Evolutionary conservation across 2,797 vertebrate genomes (phyloP).

Genomic region (Pseudochirops corinnae): DNA sequence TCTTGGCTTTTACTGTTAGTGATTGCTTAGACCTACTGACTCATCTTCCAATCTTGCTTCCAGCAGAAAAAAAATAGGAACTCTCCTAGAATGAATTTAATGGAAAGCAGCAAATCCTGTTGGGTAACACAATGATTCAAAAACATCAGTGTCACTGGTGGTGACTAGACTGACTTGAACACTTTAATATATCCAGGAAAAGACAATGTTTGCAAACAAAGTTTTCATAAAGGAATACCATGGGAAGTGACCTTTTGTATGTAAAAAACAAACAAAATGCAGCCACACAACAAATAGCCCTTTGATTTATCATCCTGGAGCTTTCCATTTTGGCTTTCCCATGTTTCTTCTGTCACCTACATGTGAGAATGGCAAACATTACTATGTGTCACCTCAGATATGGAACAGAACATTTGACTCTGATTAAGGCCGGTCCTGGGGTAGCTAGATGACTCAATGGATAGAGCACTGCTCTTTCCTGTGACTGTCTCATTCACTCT

Average conservation of each 20-base stretch:
- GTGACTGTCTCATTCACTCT: background rate
- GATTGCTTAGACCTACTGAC: background rate
- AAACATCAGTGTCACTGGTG: background rate
- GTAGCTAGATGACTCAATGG: background rate
- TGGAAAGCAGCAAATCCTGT: conserved; percentile 9
- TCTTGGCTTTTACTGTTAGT: background rate
- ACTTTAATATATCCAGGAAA: background rate
- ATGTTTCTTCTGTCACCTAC: background rate
- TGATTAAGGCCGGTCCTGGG: background rate
- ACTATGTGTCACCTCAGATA: background rate
- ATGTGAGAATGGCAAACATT: background rate
- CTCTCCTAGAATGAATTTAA: background rate
- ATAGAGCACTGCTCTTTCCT: background rate
- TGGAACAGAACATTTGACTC: background rate
- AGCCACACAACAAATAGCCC: background rate
- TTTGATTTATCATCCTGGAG: conserved; percentile 10
- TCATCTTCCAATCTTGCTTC: conserved; percentile 31
- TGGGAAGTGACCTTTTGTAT: background rate
- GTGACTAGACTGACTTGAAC: background rate
- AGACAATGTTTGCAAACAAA: background rate
- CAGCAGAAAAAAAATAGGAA: conserved; percentile 2
- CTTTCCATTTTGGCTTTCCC: conserved; percentile 7
- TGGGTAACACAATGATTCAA: conserved; percentile 28
- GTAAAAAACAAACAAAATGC: conserved; percentile 1
- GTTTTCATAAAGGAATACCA: background rate